Evolutionary conservation across 2,113 vertebrate species (phyloP).

Genomic region (Rattus rattus): DNA sequence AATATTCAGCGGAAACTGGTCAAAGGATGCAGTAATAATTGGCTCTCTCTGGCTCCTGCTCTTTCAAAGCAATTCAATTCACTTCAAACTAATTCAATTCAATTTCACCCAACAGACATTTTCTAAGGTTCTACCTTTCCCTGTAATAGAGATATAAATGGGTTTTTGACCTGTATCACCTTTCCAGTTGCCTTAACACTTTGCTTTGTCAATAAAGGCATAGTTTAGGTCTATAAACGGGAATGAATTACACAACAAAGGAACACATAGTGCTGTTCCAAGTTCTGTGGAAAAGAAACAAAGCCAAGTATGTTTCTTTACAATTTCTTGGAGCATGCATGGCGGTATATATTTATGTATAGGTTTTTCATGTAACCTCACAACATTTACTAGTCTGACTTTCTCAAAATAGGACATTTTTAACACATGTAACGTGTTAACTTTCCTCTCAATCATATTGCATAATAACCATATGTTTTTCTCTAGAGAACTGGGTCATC

Average conservation of each 20-base stretch:
- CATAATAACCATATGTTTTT: not conserved
- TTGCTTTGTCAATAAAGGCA: constrained; percentile 41
- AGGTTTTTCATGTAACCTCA: not conserved
- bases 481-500: not conserved
- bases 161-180: not conserved
- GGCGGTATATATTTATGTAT: not conserved
- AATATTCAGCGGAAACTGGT: constrained; percentile 7
- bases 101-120: constrained; percentile 38
- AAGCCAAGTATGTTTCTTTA: not conserved
- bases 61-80: constrained; percentile 60
- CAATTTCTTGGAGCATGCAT: not conserved
- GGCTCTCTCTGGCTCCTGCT: not conserved
- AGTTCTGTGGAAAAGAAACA: not conserved
- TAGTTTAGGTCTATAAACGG: not conserved
- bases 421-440: not conserved
- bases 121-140: not conserved
- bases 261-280: not conserved
- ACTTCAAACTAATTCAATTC: constrained; percentile 59
- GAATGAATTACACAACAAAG: constrained; percentile 29
- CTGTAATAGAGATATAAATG: constrained; percentile 32
- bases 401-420: not conserved
- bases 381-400: not conserved
- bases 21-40: constrained; percentile 29
- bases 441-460: not conserved
- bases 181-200: constrained; percentile 1